These are phyloP conservation scores for Sylvia borin DNA, from an alignment of 2,797 vertebrate species.

Conservation along the genomic window DNA sequence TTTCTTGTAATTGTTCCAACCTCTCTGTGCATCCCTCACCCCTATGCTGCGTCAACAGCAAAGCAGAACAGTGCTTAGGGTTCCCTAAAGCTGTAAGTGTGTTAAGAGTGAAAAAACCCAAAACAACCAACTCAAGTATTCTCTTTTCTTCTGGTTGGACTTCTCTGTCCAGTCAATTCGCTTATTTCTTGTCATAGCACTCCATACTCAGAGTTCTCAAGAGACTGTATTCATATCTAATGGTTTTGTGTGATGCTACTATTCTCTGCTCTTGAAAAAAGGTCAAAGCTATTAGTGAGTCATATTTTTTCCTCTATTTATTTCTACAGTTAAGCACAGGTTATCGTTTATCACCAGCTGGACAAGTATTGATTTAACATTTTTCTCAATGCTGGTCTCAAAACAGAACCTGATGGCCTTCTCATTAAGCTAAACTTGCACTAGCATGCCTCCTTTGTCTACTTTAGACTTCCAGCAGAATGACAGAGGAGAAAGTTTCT, in stretches of 20 bases:
- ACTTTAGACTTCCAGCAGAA: neutral
- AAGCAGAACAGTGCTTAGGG: neutral
- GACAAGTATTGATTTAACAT: neutral
- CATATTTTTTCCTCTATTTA: neutral
- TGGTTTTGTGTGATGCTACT: neutral
- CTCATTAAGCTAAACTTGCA: constrained; percentile 9
- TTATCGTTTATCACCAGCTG: neutral
- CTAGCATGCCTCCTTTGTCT: neutral
- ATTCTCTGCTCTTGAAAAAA: neutral
- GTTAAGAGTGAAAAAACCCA: neutral
- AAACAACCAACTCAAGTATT: neutral
- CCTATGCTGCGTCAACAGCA: neutral
- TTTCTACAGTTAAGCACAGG: neutral
- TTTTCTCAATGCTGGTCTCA: neutral
- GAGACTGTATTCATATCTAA: neutral
- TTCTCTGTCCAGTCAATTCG: neutral
- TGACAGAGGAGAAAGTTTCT: neutral
- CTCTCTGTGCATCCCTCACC: neutral
- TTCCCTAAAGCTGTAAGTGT: neutral
- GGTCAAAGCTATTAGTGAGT: neutral
- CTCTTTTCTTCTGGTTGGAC: neutral
- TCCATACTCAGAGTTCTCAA: neutral
- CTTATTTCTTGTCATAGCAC: neutral
- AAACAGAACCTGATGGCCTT: neutral
- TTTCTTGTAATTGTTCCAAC: neutral